Conservation (phyloP, 2,797 vertebrate species). For the Nyctalus aviator region DNA sequence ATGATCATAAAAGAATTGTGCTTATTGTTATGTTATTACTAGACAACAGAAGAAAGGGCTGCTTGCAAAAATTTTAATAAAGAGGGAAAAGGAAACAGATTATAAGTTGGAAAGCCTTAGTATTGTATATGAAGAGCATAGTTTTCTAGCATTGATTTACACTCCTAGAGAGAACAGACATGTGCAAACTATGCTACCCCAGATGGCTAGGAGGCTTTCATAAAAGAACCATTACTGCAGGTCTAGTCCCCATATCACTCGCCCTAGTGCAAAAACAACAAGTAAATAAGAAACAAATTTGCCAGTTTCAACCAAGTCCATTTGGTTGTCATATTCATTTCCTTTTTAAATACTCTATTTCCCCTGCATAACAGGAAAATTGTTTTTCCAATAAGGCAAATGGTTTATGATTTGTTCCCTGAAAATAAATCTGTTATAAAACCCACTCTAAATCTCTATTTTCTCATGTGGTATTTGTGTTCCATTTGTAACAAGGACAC, state of each 20-base stretch:
- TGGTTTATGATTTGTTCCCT: constrained; percentile 66
- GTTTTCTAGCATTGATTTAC: neutral
- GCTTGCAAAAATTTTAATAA: constrained; percentile 9
- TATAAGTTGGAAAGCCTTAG: neutral
- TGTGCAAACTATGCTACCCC: neutral
- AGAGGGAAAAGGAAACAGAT: neutral
- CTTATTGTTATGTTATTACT: constrained; percentile 10
- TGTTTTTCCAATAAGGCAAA: constrained; percentile 71
- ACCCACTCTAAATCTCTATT: constrained; percentile 61
- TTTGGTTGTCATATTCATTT: constrained; percentile 73
- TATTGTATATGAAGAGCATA: neutral
- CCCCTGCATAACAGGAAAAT: constrained; percentile 65
- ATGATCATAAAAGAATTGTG: neutral
- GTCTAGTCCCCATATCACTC: neutral
- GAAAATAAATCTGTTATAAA: constrained; percentile 59
- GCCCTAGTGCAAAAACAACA: constrained; percentile 21
- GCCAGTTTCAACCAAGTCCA: constrained; percentile 37
- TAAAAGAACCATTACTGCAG: constrained; percentile 44
- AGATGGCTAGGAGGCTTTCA: neutral
- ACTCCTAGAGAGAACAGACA: neutral
- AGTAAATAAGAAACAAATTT: constrained; percentile 61
- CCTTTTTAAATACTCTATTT: constrained; percentile 78
- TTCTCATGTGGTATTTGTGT: constrained; percentile 63
- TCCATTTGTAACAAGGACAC: constrained; percentile 48
- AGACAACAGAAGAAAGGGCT: neutral